Conservation (phyloP, 2,888 invertebrate genomes). For the Hyposoter dolosus region DNA sequence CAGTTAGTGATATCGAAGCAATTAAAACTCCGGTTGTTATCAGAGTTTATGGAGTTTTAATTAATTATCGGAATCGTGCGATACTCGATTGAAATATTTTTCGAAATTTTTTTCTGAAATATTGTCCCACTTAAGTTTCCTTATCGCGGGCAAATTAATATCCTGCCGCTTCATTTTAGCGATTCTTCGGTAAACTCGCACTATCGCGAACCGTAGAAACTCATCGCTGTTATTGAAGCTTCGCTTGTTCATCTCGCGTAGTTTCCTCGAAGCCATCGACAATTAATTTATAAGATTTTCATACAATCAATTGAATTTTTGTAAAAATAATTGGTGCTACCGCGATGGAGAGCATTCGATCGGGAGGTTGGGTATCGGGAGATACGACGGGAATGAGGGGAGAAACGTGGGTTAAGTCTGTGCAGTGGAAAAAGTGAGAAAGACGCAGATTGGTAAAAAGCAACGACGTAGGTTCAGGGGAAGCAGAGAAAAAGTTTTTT, state of each 20-base stretch:
- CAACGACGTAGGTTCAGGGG: constrained; percentile 38
- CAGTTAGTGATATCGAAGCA: background rate
- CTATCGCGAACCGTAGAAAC: background rate
- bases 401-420: background rate
- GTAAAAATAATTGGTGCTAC: constrained; percentile 31
- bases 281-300: constrained; percentile 28
- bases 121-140: background rate
- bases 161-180: background rate
- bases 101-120: background rate
- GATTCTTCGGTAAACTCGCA: background rate
- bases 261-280: constrained; percentile 17
- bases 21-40: background rate
- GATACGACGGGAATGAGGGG: background rate
- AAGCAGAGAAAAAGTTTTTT: constrained; percentile 31
- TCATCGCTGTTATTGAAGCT: background rate
- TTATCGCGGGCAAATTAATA: background rate
- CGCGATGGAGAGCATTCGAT: constrained; percentile 3
- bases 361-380: background rate
- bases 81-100: background rate
- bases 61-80: background rate
- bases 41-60: background rate
- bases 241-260: constrained; percentile 3
- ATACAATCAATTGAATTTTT: constrained; percentile 41
- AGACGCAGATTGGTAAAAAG: constrained; percentile 44
- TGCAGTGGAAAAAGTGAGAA: constrained; percentile 22